Conservation (phyloP, 2,797 vertebrate species). For the Phylloscopus collybita region DNA sequence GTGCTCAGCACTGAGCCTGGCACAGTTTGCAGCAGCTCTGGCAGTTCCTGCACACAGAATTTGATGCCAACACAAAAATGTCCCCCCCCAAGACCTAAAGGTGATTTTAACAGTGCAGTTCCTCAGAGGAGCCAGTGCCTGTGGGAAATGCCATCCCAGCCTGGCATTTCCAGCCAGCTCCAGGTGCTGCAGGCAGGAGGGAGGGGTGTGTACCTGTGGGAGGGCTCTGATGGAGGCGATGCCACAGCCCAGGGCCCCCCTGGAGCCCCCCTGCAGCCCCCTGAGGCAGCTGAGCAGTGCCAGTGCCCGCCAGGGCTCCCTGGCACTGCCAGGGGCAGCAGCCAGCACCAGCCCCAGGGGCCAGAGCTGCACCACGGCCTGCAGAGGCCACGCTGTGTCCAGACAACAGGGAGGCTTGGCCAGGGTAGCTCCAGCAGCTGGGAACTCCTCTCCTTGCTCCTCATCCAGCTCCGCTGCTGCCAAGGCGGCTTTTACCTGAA, state of each 20-base stretch:
- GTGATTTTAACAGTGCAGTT: accelerated
- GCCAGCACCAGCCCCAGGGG: conserved; percentile 89
- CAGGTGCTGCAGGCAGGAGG: accelerated
- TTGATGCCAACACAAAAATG: background rate
- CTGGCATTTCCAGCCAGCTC: background rate
- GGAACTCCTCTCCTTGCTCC: conserved; percentile 53
- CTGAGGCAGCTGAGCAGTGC: conserved; percentile 82
- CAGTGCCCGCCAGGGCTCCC: conserved; percentile 81
- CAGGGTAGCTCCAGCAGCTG: conserved; percentile 9
- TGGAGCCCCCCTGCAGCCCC: conserved; percentile 73
- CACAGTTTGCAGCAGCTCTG: background rate
- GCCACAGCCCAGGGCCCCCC: conserved; percentile 76
- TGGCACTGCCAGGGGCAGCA: conserved; percentile 73
- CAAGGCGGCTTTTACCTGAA: conserved; percentile 79
- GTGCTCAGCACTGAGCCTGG: background rate
- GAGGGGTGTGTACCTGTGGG: conserved; percentile 82
- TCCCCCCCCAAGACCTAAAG: accelerated
- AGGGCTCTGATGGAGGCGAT: conserved; percentile 90
- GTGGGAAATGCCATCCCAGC: accelerated
- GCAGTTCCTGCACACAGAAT: background rate
- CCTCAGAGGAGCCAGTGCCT: background rate
- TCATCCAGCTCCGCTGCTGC: conserved; percentile 90
- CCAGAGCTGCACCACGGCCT: conserved; percentile 79
- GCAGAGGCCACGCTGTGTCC: conserved; percentile 3
- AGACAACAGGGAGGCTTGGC: background rate